Conservation (phyloP, 2,113 vertebrate genomes). For the Hippocampus abdominalis region DNA sequence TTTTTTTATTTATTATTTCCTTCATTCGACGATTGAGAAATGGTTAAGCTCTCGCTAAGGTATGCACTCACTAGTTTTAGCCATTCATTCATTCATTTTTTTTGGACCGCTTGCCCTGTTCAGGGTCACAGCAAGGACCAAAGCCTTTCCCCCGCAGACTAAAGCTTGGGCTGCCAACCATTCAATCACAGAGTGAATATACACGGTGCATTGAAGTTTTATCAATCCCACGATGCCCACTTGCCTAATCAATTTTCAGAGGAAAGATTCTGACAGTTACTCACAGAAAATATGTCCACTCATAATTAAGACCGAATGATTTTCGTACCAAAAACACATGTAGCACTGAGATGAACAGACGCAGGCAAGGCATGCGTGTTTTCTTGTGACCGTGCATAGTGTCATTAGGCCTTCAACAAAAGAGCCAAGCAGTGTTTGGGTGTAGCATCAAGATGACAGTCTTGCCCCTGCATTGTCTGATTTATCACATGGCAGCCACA, state of each 20-base stretch:
- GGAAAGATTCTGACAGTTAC: neutral
- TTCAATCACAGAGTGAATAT: neutral
- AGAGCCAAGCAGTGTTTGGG: conserved; percentile 42
- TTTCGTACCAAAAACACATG: neutral
- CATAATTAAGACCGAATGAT: neutral
- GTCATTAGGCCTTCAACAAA: conserved; percentile 65
- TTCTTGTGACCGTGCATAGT: conserved; percentile 6
- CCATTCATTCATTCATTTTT: neutral
- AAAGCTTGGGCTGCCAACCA: neutral
- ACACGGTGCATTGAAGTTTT: neutral
- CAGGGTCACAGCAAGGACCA: neutral
- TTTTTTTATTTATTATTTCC: neutral
- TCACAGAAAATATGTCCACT: neutral
- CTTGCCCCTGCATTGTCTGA: conserved; percentile 73
- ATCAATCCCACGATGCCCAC: neutral
- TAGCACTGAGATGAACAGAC: neutral
- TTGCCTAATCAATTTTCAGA: neutral
- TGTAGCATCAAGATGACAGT: conserved; percentile 73
- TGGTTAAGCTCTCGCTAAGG: neutral
- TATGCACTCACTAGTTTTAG: neutral
- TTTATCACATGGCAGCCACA: conserved; percentile 68
- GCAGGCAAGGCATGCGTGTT: neutral
- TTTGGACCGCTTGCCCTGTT: neutral
- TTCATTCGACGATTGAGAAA: neutral
- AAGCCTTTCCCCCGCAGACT: neutral